Evolutionary conservation across 2,113 vertebrate genomes (phyloP).

Genomic region (Tonatia bakeri): DNA sequence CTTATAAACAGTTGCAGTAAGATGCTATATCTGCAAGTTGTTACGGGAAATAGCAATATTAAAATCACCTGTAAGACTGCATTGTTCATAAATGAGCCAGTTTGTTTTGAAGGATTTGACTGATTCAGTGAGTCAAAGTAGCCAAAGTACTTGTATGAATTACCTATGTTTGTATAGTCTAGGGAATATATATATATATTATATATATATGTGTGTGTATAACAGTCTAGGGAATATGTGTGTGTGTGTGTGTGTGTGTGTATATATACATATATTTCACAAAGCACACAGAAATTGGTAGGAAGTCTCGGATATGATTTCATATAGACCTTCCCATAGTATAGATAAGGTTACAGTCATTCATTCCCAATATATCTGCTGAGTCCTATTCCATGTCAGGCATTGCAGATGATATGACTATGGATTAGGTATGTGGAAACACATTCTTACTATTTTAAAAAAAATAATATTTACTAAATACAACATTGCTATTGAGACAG

Average conservation of each 20-base stretch:
- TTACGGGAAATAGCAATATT: not conserved
- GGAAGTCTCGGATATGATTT: not conserved
- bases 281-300: not conserved
- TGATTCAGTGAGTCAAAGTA: not conserved
- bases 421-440: not conserved
- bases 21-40: not conserved
- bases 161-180: not conserved
- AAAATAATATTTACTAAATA: not conserved
- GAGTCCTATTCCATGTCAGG: not conserved
- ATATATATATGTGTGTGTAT: too few species aligned
- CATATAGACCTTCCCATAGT: not conserved
- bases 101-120: not conserved
- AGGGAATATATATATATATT: too few species aligned
- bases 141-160: not conserved
- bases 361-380: not conserved
- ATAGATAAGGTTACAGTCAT: not conserved
- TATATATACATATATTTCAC: not conserved
- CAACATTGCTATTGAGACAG: not conserved
- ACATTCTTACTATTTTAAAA: not conserved
- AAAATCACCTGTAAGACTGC: not conserved
- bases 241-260: too few species aligned
- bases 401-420: not conserved
- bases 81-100: not conserved
- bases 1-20: conserved; percentile 8
- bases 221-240: too few species aligned